Base-by-base conservation (phyloP, 2,888 invertebrate species). In the Limnephilus lunatus region DNA sequence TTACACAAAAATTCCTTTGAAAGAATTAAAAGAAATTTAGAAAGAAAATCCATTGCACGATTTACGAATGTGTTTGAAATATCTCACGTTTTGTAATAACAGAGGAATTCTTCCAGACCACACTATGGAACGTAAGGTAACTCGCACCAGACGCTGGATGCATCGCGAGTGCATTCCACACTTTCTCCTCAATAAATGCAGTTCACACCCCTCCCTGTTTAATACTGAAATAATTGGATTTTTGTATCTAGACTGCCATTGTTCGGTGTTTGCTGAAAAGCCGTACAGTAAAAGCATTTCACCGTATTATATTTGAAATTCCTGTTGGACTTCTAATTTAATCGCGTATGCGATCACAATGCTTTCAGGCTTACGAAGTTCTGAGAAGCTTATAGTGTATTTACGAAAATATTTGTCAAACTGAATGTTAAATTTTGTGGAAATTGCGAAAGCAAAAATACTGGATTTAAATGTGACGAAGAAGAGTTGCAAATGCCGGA, bases 161-260 rank as follows among this genome's bases (percentile, higher is more conserved):
- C 53, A 87, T 19, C 68, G 25, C 19, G 32, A 80, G 80, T 68
- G 35, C 32, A 90, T 90, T 90, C 80, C 80, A 19, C 44, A 85
- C 68, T 87, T 87, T 87, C 87, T 53, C 53, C 15, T 85, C 48
- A 35, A 25, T 4, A 19, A 30, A n/a, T 11, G 86, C 85, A 81
- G 15, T 81, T 39, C 81, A 87, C 39, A n/a, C 39, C 48, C 35
- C 35, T 81, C 53, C n/a, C 82, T 53, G 48, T 68, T 85, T 81
- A 91, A 91, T 92, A 30, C 85, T 89, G 82, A 82, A 88, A 89
- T 92, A 92, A 91, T 92, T 92, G 92, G 89, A 90, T 92, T 92
- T 92, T 92, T 92, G 91, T 92, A 90, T 86, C 89, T 35, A 30
- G 85, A 44, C 48, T 81, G 9, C 83, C 53, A 88, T 88, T 88